These are phyloP conservation scores for Sphecodes monilicornis DNA, from an alignment of 2,888 invertebrate species.

Conservation along the genomic window DNA sequence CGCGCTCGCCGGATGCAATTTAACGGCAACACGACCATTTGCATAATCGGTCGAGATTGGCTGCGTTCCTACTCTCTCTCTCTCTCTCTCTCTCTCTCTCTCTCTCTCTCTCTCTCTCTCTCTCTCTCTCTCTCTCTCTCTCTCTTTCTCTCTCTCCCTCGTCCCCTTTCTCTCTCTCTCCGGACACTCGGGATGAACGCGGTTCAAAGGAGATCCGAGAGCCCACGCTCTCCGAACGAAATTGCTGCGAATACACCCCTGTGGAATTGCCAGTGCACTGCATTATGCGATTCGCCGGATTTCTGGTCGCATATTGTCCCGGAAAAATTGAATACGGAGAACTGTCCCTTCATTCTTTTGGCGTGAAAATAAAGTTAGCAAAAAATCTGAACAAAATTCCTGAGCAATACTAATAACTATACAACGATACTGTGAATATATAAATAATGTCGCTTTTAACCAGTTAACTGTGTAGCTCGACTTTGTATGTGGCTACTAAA, in stretches of 20 bases:
- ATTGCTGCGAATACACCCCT: background rate
- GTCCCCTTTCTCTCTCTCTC: background rate
- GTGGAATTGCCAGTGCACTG: background rate
- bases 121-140: background rate
- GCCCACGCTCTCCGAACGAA: background rate
- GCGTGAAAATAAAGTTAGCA: background rate
- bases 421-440: background rate
- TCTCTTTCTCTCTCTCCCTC: background rate
- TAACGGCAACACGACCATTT: constrained; percentile 74
- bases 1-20: constrained; percentile 72
- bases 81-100: background rate
- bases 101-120: background rate
- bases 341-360: background rate
- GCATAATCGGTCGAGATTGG: constrained; percentile 75
- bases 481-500: too few species aligned
- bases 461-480: too few species aligned
- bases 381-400: background rate
- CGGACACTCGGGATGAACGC: background rate
- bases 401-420: too few species aligned
- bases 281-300: background rate
- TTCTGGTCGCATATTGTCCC: background rate
- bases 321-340: background rate
- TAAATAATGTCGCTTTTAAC: background rate
- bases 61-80: constrained; percentile 45
- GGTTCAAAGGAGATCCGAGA: background rate